phyloP scores from a whole-genome alignment of 2,113 vertebrate genomes.

The Ancistrus triradiatus region DNA sequence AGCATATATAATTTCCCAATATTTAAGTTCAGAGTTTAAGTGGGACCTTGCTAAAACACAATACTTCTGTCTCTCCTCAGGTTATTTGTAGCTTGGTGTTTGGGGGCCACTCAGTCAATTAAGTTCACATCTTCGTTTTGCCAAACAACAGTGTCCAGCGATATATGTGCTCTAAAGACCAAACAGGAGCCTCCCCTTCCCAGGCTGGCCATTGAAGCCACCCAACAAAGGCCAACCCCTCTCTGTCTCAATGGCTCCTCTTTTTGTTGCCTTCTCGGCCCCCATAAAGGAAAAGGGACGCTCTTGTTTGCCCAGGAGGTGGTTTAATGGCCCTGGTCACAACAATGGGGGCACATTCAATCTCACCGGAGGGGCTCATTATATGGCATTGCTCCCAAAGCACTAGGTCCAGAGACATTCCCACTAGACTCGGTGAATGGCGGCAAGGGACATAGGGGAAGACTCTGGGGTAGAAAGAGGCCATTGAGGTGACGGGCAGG shows the following conservation, averaged over 20 bases:
- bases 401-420: conserved; percentile 80
- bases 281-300: conserved; percentile 90
- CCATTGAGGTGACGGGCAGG: conserved; percentile 90
- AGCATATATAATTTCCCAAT: too few species aligned
- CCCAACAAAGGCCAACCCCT: conserved; percentile 85
- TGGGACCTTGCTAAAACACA: conserved; percentile 55
- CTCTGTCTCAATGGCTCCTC: conserved; percentile 86
- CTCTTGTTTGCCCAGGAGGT: conserved; percentile 95
- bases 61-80: conserved; percentile 56
- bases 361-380: conserved; percentile 82
- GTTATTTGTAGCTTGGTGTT: conserved; percentile 60
- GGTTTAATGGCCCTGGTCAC: conserved; percentile 85
- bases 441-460: conserved; percentile 71
- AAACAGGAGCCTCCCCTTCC: conserved; percentile 87
- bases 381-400: conserved; percentile 79
- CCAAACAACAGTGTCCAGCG: conserved; percentile 85
- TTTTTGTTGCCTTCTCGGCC: conserved; percentile 81
- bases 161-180: conserved; percentile 86
- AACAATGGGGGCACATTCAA: conserved; percentile 93
- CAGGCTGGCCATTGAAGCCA: conserved; percentile 84
- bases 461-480: conserved; percentile 71
- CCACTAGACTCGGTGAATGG: conserved; percentile 89
- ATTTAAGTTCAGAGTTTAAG: conserved; percentile 46
- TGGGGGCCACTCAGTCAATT: conserved; percentile 90
- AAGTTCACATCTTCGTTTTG: conserved; percentile 97